Base-by-base conservation (phyloP, 1,140 invertebrate species). In the Drosophila funebris region DNA sequence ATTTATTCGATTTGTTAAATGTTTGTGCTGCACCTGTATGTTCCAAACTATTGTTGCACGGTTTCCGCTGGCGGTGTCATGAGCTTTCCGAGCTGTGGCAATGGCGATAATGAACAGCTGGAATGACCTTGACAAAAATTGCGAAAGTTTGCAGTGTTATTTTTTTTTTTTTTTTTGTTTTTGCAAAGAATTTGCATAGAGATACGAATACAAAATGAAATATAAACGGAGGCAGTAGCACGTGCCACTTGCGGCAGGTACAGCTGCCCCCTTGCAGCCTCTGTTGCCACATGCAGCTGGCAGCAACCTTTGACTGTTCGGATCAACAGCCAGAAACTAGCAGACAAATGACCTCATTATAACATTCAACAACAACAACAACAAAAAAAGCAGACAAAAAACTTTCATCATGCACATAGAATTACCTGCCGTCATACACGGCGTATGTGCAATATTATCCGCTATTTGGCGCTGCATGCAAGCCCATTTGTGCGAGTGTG, bases 371-470 rank as follows among this genome's bases (percentile, higher is more conserved):
- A 41, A 48, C n/a, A n/a, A n/a, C n/a, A n/a, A n/a, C n/a, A n/a
- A n/a, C n/a, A n/a, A 69, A n/a, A 46, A 43, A 64, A 64, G 41
- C 66, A 72, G 63, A 75, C 14, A 31, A 31, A 16, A 50, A 50
- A 3, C 22, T 60, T 48, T 50, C 44, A 57, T 70, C 46, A 39
- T 72, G 44, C 53, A 67, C 48, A 44, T 58, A 41, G 18, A 48
- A 48, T 39, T 44, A 50, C 29, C 36, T 46, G 48, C 46, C 16
- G 46, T 46, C 43, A 72, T 16, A 73, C 57, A 52, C 33, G 72
- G 41, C 72, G 78, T 82, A 79, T 87, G 83, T 88, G 83, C 77
- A 76, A 71, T 44, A 73, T 78, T 70, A 69, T 58, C 31, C 60
- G 53, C 67, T 62, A 13, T 50, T 70, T 84, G 57, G 39, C 72